Evolutionary conservation across 2,888 invertebrate species (phyloP).

Genomic region (Charanyca ferruginea): DNA sequence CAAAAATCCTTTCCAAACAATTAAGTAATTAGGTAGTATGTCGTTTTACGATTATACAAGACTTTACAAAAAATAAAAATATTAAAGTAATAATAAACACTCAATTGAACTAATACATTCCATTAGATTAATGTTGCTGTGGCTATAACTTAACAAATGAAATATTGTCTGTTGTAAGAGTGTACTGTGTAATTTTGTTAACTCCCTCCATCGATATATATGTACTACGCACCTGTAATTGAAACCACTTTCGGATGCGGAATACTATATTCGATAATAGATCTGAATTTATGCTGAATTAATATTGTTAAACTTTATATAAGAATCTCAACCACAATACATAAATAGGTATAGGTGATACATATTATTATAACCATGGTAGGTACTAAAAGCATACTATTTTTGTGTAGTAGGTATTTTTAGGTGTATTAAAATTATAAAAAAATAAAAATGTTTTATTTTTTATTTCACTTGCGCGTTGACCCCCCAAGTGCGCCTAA

Average conservation of each 20-base stretch:
- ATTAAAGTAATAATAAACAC: no score
- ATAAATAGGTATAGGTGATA: no score
- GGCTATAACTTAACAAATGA: no score
- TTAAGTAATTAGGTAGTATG: no score
- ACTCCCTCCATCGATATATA: no score
- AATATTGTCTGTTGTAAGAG: no score
- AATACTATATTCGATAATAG: slow-evolving; percentile 1
- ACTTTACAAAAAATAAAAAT: no score
- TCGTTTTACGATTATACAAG: no score
- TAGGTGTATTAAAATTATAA: not conserved
- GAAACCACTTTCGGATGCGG: not conserved
- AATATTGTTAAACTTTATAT: not conserved
- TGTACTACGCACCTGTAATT: no score
- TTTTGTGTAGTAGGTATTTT: slow-evolving; percentile 2
- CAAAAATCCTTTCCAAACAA: no score
- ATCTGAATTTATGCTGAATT: slow-evolving; percentile 17
- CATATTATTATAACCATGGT: no score
- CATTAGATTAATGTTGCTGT: slow-evolving; percentile 17
- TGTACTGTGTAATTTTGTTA: not conserved
- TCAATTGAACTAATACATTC: slow-evolving; percentile 13
- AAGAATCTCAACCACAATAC: slow-evolving; percentile 11
- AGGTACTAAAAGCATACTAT: not conserved
- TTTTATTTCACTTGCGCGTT: not conserved
- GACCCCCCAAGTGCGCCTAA: no score
- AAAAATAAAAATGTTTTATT: not conserved